Conservation (phyloP, 1,140 invertebrate genomes). For the Bombus fervidus region DNA sequence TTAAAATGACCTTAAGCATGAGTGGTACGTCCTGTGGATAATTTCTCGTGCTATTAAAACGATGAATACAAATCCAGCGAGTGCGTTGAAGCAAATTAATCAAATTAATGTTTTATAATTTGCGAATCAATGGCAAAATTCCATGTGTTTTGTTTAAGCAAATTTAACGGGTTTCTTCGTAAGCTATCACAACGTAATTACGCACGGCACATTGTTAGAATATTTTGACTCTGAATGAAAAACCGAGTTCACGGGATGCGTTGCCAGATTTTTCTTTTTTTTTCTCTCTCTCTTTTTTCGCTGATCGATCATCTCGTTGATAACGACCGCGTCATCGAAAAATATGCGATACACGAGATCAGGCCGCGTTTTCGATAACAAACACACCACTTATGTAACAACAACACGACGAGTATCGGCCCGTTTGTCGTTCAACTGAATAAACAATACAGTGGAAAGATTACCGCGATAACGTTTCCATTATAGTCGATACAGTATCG, state of each 20-base stretch:
- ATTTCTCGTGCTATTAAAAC: background rate
- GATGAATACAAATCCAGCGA: background rate
- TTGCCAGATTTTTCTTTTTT: background rate
- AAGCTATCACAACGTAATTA: background rate
- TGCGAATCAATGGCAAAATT: background rate
- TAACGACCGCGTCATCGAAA: background rate
- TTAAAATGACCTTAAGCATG: background rate
- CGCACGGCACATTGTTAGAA: background rate
- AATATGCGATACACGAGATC: background rate
- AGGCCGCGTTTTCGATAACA: background rate
- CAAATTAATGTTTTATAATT: background rate
- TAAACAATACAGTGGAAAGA: conserved; percentile 16
- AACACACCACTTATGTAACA: conserved; percentile 6
- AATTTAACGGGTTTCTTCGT: background rate
- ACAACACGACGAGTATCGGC: background rate
- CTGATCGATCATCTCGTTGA: background rate
- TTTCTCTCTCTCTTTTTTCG: background rate
- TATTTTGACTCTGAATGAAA: background rate
- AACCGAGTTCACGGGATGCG: background rate
- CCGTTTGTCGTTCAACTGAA: conserved; percentile 1
- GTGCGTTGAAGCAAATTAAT: background rate
- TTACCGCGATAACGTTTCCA: background rate
- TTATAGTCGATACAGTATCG: background rate
- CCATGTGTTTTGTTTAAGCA: background rate
- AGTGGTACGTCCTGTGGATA: background rate